Evolutionary conservation across 1,140 invertebrate genomes (phyloP), one percentile per base, ranked within the genome.

Genomic region (Leptinotarsa lineolata): DNA sequence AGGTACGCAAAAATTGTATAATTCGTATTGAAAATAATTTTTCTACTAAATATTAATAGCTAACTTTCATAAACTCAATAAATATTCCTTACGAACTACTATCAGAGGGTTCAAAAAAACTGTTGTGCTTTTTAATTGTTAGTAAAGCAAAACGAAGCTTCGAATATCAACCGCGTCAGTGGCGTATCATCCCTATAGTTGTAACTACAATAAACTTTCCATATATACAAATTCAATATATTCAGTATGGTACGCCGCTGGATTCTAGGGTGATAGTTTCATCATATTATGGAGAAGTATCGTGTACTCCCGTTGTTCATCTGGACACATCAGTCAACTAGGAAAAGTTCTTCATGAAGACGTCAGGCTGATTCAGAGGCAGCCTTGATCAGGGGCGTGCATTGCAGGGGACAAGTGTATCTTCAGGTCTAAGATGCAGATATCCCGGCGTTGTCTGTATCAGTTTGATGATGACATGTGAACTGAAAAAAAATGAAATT

Each of bases 361-460:
- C 20, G 22, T 71, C 69, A 39, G 20, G 20, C 58, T 44, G 24
- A 70, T 64, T 60, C 74, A 76, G 72, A 67, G 72, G 61, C 45
- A 18, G 39, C 72, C 45, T 46, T 69, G 73, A 74, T 74, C 66
- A 65, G 66, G 24, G 45, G 71, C 45, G 39, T 39, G 54, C 48
- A n/a, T 59, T 72, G 65, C 74, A 45, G 63, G 74, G 71, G 72
- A 63, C 46, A 78, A 58, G 20, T 24, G 74, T 60, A 67, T 76
- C 74, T 74, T 72, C 77, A 78, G 77, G 77, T 78, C 77, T 54
- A 54, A 76, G 72, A 78, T 72, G 64, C 72, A 61, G 70, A 39
- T 74, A 59, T 75, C 72, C 67, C 77, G 69, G 71, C 67, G 67
- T 15, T 13, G 44, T 44, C 61, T 48, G 71, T 12, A 54, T 63